Percentiles rank a stretch among this genome's conserved stretches.
Conservation (phyloP, 2,113 vertebrate species). For the Aphyosemion australe region DNA sequence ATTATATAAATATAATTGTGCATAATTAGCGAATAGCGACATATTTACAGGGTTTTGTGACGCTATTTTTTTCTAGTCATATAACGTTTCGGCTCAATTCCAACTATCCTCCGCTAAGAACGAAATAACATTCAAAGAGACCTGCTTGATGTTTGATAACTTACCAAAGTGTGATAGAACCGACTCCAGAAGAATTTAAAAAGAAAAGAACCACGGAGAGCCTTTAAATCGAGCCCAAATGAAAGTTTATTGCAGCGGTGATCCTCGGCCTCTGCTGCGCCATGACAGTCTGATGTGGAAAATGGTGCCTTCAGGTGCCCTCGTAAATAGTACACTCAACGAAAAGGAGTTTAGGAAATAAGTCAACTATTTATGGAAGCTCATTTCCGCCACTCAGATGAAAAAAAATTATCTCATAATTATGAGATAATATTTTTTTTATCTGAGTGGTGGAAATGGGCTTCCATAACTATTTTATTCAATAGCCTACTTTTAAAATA, state of each 20-base stretch:
- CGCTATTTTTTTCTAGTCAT: constrained; percentile 1
- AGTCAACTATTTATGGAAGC: neutral
- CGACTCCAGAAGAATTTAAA: rapidly evolving
- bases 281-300: constrained; percentile 52
- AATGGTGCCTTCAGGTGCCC: constrained; percentile 37
- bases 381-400: too few relatives aligned
- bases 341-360: neutral
- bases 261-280: constrained; percentile 58
- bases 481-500: too few relatives aligned
- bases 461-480: too few relatives aligned
- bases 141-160: neutral
- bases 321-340: constrained; percentile 11
- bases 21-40: neutral
- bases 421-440: too few relatives aligned
- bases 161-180: constrained; percentile 35
- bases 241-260: constrained; percentile 49
- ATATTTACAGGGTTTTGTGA: neutral
- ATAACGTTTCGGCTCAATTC: constrained; percentile 3
- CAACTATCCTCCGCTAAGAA: neutral
- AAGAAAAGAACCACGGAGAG: neutral
- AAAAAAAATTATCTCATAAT: too few relatives aligned
- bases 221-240: neutral
- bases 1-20: neutral
- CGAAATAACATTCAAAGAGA: neutral
- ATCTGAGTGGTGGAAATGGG: too few relatives aligned